Evolutionary conservation across 1,140 invertebrate species (phyloP).

Genomic region (Philopotamus ludificatus): DNA sequence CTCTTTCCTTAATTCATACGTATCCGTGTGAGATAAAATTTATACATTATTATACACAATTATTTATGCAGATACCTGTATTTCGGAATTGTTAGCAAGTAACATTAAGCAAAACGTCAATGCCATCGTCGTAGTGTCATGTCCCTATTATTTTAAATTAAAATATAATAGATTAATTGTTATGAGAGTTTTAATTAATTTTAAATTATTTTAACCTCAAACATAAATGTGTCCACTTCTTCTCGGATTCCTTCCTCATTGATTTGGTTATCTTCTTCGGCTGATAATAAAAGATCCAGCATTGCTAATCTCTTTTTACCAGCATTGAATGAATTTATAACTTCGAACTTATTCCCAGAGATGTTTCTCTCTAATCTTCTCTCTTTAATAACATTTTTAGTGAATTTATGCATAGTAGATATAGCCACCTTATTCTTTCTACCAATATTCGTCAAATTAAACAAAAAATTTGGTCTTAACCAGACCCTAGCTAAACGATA

Average conservation of each 20-base stretch:
- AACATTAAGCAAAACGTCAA: slow-evolving; percentile 68
- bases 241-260: slow-evolving; percentile 70
- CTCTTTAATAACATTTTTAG: slow-evolving; percentile 49
- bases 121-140: slow-evolving; percentile 77
- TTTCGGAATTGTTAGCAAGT: slow-evolving; percentile 64
- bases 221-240: slow-evolving; percentile 83
- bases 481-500: slow-evolving; percentile 47
- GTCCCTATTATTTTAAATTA: too few relatives aligned
- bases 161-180: too few relatives aligned
- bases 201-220: too few relatives aligned
- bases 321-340: slow-evolving; percentile 8
- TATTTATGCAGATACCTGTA: slow-evolving; percentile 61
- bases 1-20: slow-evolving; percentile 54
- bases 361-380: slow-evolving; percentile 13
- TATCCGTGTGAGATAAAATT: too few relatives aligned
- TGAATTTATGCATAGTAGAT: slow-evolving; percentile 63
- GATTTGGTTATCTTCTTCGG: slow-evolving; percentile 56
- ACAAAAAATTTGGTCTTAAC: slow-evolving; percentile 44
- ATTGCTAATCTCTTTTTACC: slow-evolving; percentile 43
- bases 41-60: too few relatives aligned
- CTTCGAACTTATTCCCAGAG: slow-evolving; percentile 1
- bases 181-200: too few relatives aligned
- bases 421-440: slow-evolving; percentile 55
- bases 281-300: slow-evolving; percentile 58
- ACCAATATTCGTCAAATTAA: slow-evolving; percentile 45